These are phyloP conservation scores for Troilus luridus DNA, from an alignment of 2,888 invertebrate genomes.

Conservation along the genomic window DNA sequence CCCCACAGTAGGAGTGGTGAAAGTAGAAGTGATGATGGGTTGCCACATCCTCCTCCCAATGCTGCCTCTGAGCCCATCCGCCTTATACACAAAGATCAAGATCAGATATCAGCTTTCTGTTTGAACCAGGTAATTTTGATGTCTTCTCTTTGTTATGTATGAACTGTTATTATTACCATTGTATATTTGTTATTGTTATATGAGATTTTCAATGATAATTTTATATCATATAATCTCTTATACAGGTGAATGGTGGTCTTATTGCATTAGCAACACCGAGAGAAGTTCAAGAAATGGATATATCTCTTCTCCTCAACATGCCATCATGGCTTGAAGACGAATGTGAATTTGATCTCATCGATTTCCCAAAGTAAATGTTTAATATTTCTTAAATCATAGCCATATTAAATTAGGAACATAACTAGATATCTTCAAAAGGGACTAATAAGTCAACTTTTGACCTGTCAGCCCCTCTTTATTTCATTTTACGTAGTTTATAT, in stretches of 20 bases:
- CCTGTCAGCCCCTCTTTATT: too few species aligned
- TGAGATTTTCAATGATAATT: conserved; percentile 4
- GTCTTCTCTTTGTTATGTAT: too few species aligned
- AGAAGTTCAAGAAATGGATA: conserved; percentile 98
- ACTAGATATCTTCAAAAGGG: too few species aligned
- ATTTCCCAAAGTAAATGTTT: conserved; percentile 74
- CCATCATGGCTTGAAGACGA: conserved; percentile 97
- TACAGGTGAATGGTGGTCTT: conserved; percentile 81
- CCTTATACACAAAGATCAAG: conserved; percentile 98
- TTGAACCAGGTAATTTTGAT: conserved; percentile 82
- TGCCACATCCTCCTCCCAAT: neutral
- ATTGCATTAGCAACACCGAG: conserved; percentile 95
- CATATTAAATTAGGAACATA: too few species aligned
- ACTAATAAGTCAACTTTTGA: too few species aligned
- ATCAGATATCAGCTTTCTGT: conserved; percentile 97
- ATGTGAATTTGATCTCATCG: conserved; percentile 95
- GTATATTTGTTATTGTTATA: neutral
- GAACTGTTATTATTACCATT: neutral
- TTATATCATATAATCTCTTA: conserved; percentile 55
- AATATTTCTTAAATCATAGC: too few species aligned
- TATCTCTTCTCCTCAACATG: conserved; percentile 89
- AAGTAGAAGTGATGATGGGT: conserved; percentile 11
- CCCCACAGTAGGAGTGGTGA: conserved; percentile 54
- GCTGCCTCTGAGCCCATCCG: conserved; percentile 81
- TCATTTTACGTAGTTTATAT: too few species aligned